Conservation (phyloP, 2,888 invertebrate genomes). For the Clivina fossor region DNA sequence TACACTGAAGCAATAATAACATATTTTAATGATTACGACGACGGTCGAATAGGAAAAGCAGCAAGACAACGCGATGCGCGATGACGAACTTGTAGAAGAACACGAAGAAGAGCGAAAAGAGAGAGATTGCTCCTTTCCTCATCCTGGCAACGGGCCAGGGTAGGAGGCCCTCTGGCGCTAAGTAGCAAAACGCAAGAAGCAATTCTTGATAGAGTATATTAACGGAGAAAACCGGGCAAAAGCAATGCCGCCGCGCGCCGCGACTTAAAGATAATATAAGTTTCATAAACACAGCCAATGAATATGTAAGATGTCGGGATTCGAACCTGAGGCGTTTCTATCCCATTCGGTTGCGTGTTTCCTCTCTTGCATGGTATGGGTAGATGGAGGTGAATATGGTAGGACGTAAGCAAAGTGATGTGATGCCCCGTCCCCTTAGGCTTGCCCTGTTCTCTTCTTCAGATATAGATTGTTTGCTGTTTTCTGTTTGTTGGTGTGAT, state of each 20-base stretch:
- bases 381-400: too few relatives aligned
- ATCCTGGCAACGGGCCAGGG: conserved; percentile 13
- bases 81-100: too few relatives aligned
- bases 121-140: not conserved
- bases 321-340: conserved; percentile 18
- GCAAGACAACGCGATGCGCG: too few relatives aligned
- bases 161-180: not conserved
- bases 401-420: conserved; percentile 4
- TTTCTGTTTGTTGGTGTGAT: conserved; percentile 5
- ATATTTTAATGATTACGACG: conserved; percentile 32
- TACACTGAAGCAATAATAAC: conserved; percentile 21
- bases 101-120: too few relatives aligned
- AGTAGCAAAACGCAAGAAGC: conserved; percentile 10
- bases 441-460: too few relatives aligned
- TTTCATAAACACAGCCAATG: conserved; percentile 52
- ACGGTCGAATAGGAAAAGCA: conserved; percentile 5
- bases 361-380: too few relatives aligned
- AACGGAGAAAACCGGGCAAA: not conserved
- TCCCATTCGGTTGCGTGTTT: not conserved
- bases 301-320: conserved; percentile 46
- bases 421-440: conserved; percentile 18
- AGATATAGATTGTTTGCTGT: too few relatives aligned
- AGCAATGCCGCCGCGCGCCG: conserved; percentile 33
- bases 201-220: conserved; percentile 24
- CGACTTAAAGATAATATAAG: conserved; percentile 54